Base-by-base conservation (phyloP, 1,140 invertebrate species). In the Helicoverpa zea region DNA sequence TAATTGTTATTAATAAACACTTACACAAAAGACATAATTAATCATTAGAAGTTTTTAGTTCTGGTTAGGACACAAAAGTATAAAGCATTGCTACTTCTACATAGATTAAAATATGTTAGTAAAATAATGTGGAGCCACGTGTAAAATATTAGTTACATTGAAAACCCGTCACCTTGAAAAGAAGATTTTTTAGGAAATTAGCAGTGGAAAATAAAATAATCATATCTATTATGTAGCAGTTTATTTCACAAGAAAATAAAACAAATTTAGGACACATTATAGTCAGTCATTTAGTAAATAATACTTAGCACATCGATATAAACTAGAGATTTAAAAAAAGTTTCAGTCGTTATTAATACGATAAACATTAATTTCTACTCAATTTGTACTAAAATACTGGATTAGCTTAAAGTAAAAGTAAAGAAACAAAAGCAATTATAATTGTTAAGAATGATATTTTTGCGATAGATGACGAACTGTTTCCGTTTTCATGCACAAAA, bases 401-500 rank as follows among this genome's bases (percentile, higher is more conserved):
- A 43, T 43, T n/a, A 58, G 5, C 7, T 74, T 58, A 68, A 59
- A 13, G 29, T 56, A 82, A 49, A 72, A 51, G 4, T 56, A 70
- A 52, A 43, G 4, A 52, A 47, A 76, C 12, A 30, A 80, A 18
- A 49, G 59, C 29, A 16, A 88, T 49, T 14, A 87, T 54, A n/a
- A 83, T 47, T 80, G 85, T 72, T 59, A 84, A 80, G 14, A 90
- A 79, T 35, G 63, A 82, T 12, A 80, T 0, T n/a, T 18, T 72
- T 29, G 56, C 54, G 4, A 47, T 81, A 51, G 70, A 80, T 11
- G 84, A 84, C 18, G 81, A 78, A 76, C 49, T 76, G 16, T 78
- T 75, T 77, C 10, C 14, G 70, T 83, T 81, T 75, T 81, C 63
- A 47, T 85, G 83, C 14, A 92, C 18, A 64, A 92, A 83, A 56